Evolutionary conservation across 2,113 vertebrate genomes (phyloP).

Genomic region (Baryphthengus martii): DNA sequence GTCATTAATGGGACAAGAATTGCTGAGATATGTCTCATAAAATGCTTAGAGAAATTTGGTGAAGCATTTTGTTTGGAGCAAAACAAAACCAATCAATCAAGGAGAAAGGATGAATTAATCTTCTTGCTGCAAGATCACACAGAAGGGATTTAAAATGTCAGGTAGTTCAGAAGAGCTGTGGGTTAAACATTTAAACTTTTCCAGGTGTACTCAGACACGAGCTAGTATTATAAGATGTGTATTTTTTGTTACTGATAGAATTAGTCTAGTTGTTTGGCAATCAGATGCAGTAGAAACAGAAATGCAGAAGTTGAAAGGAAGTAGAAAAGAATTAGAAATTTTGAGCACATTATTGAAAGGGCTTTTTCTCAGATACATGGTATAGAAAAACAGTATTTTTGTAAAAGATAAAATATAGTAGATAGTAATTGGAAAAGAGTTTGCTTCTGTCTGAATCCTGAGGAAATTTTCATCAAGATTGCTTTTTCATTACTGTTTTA

Average conservation of each 20-base stretch:
- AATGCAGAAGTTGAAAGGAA: background rate
- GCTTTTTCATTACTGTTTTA: background rate
- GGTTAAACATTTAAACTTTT: background rate
- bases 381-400: background rate
- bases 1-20: background rate
- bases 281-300: background rate
- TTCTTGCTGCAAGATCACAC: background rate
- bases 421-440: background rate
- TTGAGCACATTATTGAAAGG: background rate
- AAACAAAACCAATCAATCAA: constrained; percentile 8
- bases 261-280: background rate
- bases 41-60: background rate
- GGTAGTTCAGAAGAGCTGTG: background rate
- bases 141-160: background rate
- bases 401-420: background rate
- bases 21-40: background rate
- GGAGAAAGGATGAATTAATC: background rate
- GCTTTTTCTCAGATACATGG: background rate
- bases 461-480: background rate
- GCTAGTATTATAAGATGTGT: background rate
- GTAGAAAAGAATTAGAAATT: background rate
- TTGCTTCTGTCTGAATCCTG: background rate
- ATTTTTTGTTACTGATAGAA: background rate
- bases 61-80: background rate
- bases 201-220: background rate